Conservation (phyloP, 2,888 invertebrate genomes). For the Dicyrtomina minuta region DNA sequence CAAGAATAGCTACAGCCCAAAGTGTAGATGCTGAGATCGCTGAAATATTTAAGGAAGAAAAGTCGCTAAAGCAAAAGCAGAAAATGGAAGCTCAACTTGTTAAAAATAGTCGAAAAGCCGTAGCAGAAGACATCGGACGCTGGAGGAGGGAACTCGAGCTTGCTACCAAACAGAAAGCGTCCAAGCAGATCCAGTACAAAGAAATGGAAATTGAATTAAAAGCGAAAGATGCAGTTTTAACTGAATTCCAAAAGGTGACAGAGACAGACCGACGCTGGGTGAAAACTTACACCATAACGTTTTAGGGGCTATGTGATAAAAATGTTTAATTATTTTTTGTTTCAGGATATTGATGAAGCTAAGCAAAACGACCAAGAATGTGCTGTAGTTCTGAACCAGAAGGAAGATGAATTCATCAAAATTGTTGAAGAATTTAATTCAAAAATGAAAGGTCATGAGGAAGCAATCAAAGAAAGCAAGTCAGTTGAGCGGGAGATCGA, state of each 20-base stretch:
- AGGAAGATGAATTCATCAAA: conserved; percentile 57
- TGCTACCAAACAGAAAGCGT: conserved; percentile 68
- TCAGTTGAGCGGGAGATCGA: conserved; percentile 39
- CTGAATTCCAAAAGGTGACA: conserved; percentile 23
- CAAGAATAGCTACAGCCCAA: conserved; percentile 30
- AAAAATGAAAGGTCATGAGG: conserved; percentile 15
- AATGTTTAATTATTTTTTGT: too few species aligned
- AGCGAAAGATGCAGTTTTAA: conserved; percentile 31
- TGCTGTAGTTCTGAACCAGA: conserved; percentile 58
- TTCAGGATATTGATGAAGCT: conserved; percentile 60
- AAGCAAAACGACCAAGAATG: conserved; percentile 60
- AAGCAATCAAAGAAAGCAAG: conserved; percentile 39
- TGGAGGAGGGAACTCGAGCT: conserved; percentile 71
- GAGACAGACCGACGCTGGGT: too few species aligned
- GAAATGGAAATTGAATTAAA: conserved; percentile 35
- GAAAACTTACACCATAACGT: too few species aligned
- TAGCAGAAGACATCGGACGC: conserved; percentile 75
- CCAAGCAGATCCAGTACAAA: conserved; percentile 52
- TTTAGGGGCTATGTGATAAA: too few species aligned
- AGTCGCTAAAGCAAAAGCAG: conserved; percentile 62
- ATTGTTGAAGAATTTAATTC: conserved; percentile 29
- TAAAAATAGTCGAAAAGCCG: conserved; percentile 60
- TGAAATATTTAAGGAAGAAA: conserved; percentile 64
- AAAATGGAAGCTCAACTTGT: conserved; percentile 56
- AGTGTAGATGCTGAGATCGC: conserved; percentile 59